Evolutionary conservation across 2,888 invertebrate genomes (phyloP), one percentile per base, ranked within the genome.

Genomic region (Kuschelorhynchus macadamiae): DNA sequence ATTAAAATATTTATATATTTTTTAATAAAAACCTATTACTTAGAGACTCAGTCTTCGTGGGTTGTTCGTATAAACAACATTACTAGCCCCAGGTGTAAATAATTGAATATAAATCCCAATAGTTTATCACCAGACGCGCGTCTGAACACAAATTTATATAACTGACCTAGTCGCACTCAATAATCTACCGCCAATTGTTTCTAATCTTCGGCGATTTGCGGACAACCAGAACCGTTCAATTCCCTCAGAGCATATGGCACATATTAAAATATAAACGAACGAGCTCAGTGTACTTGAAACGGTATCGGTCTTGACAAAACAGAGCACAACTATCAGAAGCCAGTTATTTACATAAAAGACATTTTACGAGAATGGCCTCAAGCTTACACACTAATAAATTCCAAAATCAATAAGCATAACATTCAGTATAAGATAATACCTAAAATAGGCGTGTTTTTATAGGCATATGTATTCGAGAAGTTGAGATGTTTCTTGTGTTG

Each of bases 351-450:
- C 46, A 46, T 46, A 46, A 9, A 50, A 30, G 50, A 30, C 8
- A 50, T 50, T 50, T 50, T 30, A 50, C 25, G 50, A 14, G 50
- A 50, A 30, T 50, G 50, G 50, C 32, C 32, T 50, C 1, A 32
- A 50, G 32, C 25, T 25, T 30, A 9, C 30, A 21, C 50, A 50
- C 25, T 14, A 50, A 50, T 50, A 50, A 50, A 50, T 50, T 50
- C 50, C 50, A 30, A 50, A 50, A 50, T 50, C 50, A 50, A 50
- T 50, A 50, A 30, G 50, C 50, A 50, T 50, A 50, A 50, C 25
- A 30, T 17, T 30, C 25, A n/a, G n/a, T n/a, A 50, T 11, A 11
- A 46, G 50, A 50, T 50, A 50, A 30, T n/a, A 50, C 50, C 32
- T 50, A 50, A 50, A 50, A 50, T 14, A 14, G 50, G 50, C 50